Base-by-base conservation (phyloP, 2,113 vertebrate species). In the Embiotoca jacksoni region DNA sequence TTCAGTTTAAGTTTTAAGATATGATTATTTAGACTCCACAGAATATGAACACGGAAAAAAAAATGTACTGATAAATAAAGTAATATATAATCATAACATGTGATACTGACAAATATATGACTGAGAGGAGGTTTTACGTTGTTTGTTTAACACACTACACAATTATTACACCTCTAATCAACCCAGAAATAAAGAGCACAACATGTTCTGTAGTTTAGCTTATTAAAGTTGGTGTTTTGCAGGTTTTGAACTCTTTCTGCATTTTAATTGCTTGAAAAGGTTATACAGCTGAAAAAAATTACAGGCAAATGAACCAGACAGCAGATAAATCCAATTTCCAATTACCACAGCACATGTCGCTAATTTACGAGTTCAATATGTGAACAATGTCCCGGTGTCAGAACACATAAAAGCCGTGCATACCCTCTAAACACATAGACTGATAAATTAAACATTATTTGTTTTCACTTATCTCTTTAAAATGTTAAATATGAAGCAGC, bases 381-480 rank as follows among this genome's bases (percentile, higher is more conserved):
- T 16, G 67, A 61, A 64, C 44, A 72, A 81, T 64, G 36, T 16
- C 11, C 11, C 47, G 36, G 6, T 71, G 77, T 88, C 87, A 81
- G 71, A 72, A 73, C 44, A 53, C 14, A 90, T 86, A 46, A 89
- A 81, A 65, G 72, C 65, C 67, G 57, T 0, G 4, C 36, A 49
- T 74, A 9, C 39, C 83, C 67, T 81, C 49, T 37, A 84, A 88
- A 69, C 76, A 78, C 70, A 83, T 41, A 37, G 50, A 53, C 35
- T 57, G 54, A 70, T 23, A 58, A 81, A 88, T 87, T 33, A 84
- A 66, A 72, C 49, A 39, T 78, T 54, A 86, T 85, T 90, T 75
- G 70, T 66, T 84, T 90, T 70, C 56, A 75, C 46, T 71, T 74
- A 83, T 85, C 70, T 65, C 9, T 63, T 74, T 73, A 68, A 70